Conservation (phyloP, 53 echinoderm and acorn worm species). For the Echinarachnius parma region DNA sequence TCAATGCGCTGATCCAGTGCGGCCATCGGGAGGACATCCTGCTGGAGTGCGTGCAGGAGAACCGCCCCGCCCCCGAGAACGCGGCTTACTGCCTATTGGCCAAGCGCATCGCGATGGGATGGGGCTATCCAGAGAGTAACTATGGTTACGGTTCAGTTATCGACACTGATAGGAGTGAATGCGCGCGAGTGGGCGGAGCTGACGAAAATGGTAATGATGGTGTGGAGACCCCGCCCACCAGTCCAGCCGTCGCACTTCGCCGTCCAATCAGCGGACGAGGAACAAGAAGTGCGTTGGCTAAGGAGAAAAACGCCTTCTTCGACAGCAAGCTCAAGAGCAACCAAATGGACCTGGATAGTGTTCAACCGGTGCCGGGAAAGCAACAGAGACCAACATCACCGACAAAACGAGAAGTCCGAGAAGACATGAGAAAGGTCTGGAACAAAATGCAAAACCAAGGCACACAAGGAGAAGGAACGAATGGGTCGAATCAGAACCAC, state of each 20-base stretch:
- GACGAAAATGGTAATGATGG: slow-evolving; percentile 42
- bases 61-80: slow-evolving; percentile 68
- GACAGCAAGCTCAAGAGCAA: slow-evolving; percentile 38
- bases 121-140: slow-evolving; percentile 72
- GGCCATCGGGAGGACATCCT: slow-evolving; percentile 53
- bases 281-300: slow-evolving; percentile 9
- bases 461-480: too few relatives aligned
- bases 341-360: slow-evolving; percentile 16
- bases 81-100: slow-evolving; percentile 76
- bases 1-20: slow-evolving; percentile 61
- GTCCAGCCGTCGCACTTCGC: slow-evolving; percentile 18
- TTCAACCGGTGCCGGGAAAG: not conserved
- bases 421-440: slow-evolving; percentile 50
- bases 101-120: slow-evolving; percentile 69
- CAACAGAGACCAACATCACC: slow-evolving; percentile 15
- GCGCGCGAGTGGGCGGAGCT: slow-evolving; percentile 3
- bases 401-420: slow-evolving; percentile 43
- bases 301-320: slow-evolving; percentile 1
- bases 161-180: slow-evolving; percentile 17
- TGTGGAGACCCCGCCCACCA: slow-evolving; percentile 5
- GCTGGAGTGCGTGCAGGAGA: slow-evolving; percentile 52
- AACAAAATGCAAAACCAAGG: slow-evolving; percentile 17
- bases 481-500: slow-evolving; percentile 14
- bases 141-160: not conserved
- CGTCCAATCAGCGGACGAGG: slow-evolving; percentile 45